phyloP scores from a whole-genome alignment of 35 echinoderm and acorn worm genomes.

The Chiridota heheva region DNA sequence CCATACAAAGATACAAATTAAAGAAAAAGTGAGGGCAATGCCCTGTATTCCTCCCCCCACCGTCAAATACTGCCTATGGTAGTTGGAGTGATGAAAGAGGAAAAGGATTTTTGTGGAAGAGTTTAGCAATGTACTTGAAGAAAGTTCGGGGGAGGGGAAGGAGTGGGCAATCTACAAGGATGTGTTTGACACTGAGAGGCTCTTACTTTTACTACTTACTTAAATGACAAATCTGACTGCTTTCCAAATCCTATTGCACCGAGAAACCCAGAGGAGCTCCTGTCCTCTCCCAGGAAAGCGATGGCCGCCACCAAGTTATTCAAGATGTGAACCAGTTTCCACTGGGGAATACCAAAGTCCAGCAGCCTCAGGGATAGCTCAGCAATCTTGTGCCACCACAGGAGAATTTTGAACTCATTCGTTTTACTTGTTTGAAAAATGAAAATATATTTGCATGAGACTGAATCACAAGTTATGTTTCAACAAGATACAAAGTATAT shows the following conservation, averaged over 20 bases:
- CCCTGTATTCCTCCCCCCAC: too few relatives aligned
- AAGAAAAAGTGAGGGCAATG: too few relatives aligned
- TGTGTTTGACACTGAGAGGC: too few relatives aligned
- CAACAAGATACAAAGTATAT: too few relatives aligned
- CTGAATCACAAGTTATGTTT: too few relatives aligned
- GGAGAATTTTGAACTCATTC: slow-evolving; percentile 76
- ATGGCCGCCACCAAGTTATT: slow-evolving; percentile 77
- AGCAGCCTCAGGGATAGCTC: slow-evolving; percentile 83
- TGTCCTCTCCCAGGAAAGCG: slow-evolving; percentile 68
- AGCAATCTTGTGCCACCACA: slow-evolving; percentile 84
- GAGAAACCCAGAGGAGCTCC: slow-evolving; percentile 73
- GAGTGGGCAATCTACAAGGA: too few relatives aligned
- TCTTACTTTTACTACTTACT: slow-evolving; percentile 57
- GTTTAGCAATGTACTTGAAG: too few relatives aligned
- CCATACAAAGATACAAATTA: too few relatives aligned
- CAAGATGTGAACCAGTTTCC: slow-evolving; percentile 63
- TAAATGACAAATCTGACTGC: slow-evolving; percentile 90
- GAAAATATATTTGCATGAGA: background rate
- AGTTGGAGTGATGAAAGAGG: too few relatives aligned
- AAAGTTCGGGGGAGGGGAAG: too few relatives aligned
- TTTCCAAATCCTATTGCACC: slow-evolving; percentile 88
- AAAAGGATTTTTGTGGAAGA: too few relatives aligned
- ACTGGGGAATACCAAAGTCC: slow-evolving; percentile 71
- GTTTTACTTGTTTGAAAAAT: slow-evolving; percentile 7
- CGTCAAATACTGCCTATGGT: too few relatives aligned